Evolutionary conservation across 2,797 vertebrate species (phyloP).

Genomic region (Pangasius sanitwongsei): DNA sequence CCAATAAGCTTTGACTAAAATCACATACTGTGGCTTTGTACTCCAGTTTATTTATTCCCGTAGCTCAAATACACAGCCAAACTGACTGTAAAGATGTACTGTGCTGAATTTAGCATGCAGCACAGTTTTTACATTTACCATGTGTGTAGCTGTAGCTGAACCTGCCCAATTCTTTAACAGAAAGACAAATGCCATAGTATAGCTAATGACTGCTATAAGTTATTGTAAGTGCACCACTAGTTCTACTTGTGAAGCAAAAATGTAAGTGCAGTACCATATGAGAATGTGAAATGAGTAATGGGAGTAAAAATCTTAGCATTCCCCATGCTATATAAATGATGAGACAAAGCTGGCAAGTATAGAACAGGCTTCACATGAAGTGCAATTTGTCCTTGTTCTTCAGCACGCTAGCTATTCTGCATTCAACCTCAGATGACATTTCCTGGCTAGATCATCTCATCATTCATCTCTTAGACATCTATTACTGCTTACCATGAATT

Average conservation of each 20-base stretch:
- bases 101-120: neutral
- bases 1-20: neutral
- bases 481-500: conserved; percentile 40
- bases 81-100: neutral
- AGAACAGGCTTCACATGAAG: neutral
- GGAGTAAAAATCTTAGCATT: neutral
- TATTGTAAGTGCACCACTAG: neutral
- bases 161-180: neutral
- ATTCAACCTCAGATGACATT: conserved; percentile 34
- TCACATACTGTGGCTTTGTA: neutral
- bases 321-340: neutral
- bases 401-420: conserved; percentile 11
- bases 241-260: conserved; percentile 9
- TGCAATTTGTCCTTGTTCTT: conserved; percentile 19
- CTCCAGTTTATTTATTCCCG: neutral
- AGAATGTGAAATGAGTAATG: neutral
- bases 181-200: neutral
- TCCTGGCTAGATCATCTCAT: conserved; percentile 33
- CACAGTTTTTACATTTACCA: neutral
- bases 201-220: neutral
- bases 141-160: neutral
- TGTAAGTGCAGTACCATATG: neutral
- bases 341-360: neutral
- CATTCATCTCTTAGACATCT: conserved; percentile 40
- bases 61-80: neutral